Percentiles rank a stretch among this genome's conserved stretches.
phyloP scores from a whole-genome alignment of 2,888 invertebrate species.

The Dynastes tityus region DNA sequence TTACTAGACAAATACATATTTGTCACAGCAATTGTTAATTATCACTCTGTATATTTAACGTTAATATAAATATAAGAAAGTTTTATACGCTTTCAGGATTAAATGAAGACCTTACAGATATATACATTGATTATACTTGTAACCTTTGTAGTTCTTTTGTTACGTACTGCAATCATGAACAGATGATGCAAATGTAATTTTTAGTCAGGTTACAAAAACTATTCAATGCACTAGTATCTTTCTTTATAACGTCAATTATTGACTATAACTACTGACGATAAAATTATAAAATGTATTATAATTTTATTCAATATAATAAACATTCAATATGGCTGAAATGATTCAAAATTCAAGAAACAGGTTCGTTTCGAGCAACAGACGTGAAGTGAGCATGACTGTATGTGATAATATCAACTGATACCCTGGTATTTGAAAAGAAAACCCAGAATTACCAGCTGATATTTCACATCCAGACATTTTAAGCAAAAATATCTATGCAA shows the following conservation, averaged over 20 bases:
- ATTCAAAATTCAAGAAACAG: constrained; percentile 8
- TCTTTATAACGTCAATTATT: background rate
- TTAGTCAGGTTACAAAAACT: background rate
- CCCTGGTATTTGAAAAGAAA: constrained; percentile 81
- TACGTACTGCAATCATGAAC: background rate
- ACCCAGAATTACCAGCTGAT: constrained; percentile 99
- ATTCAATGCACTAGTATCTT: background rate
- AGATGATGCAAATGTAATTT: background rate
- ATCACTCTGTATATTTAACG: no score
- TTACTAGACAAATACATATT: no score
- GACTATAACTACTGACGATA: background rate
- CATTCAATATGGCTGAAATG: constrained; percentile 44
- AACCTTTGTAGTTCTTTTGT: no score
- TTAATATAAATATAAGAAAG: no score
- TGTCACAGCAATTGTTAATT: no score
- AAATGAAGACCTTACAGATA: no score
- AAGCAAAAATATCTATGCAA: constrained; percentile 14
- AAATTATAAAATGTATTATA: background rate
- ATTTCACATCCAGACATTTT: constrained; percentile 79
- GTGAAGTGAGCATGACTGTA: constrained; percentile 66
- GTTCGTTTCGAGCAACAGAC: constrained; percentile 11
- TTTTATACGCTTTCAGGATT: no score
- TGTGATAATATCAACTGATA: constrained; percentile 86
- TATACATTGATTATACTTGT: no score
- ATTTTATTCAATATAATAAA: constrained; percentile 26